Conservation (phyloP, 2,888 invertebrate genomes). For the Amphiduros pacificus region DNA sequence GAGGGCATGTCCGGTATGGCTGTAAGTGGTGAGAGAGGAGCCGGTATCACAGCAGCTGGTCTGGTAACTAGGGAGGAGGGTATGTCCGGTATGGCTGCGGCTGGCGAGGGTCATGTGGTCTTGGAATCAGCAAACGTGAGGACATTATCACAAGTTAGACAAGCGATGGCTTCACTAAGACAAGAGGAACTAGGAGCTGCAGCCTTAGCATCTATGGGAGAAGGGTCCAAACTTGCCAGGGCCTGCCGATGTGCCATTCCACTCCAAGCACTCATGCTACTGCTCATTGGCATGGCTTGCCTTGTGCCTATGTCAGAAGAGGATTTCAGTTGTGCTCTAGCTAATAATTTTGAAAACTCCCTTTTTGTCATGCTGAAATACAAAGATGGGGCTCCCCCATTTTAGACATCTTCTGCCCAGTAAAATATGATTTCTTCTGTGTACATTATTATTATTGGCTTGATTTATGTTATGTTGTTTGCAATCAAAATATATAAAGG, state of each 20-base stretch:
- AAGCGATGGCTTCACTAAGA: neutral
- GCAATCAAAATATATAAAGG: too few species aligned
- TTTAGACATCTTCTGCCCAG: too few species aligned
- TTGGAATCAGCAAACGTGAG: neutral
- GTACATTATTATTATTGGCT: too few species aligned
- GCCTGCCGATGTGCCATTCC: slow-evolving; percentile 89
- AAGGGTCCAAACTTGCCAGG: slow-evolving; percentile 60
- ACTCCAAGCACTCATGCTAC: slow-evolving; percentile 89
- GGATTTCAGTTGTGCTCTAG: slow-evolving; percentile 82
- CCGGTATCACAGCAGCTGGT: too few species aligned
- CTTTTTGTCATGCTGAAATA: slow-evolving; percentile 87
- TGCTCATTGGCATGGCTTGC: slow-evolving; percentile 89
- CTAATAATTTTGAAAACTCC: slow-evolving; percentile 79
- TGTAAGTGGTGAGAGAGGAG: too few species aligned
- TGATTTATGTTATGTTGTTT: too few species aligned
- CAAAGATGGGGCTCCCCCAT: slow-evolving; percentile 90
- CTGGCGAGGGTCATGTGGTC: neutral
- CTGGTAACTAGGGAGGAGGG: too few species aligned
- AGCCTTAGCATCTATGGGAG: neutral
- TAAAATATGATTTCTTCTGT: too few species aligned
- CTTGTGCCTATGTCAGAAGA: slow-evolving; percentile 82
- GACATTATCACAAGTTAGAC: neutral
- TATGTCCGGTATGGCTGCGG: too few species aligned
- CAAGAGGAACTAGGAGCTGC: neutral
- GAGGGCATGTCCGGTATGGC: too few species aligned